Percentiles rank a stretch among this genome's conserved stretches.
phyloP scores from a whole-genome alignment of 2,113 vertebrate genomes.

The Desmodus rotundus region DNA sequence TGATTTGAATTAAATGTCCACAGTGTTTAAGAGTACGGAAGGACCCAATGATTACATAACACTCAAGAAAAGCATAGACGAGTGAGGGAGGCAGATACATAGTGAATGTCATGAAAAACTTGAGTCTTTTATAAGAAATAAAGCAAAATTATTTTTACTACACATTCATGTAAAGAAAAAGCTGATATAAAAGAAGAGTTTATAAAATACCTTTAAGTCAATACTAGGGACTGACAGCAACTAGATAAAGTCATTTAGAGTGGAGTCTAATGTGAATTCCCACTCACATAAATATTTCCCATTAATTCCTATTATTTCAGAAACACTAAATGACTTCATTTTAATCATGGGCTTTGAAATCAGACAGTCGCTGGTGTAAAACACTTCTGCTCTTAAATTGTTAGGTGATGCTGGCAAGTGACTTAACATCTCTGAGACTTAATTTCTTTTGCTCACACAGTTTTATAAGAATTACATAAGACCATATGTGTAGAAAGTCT shows the following conservation, averaged over 20 bases:
- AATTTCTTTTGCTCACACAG: not conserved
- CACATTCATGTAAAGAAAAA: not conserved
- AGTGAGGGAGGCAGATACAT: not conserved
- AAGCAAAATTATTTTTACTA: not conserved
- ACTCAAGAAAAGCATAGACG: not conserved
- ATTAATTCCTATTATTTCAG: not conserved
- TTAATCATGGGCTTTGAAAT: conserved; percentile 9
- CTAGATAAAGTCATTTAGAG: not conserved
- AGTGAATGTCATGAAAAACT: not conserved
- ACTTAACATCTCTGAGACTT: not conserved
- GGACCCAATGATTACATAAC: not conserved
- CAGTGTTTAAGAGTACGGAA: not conserved
- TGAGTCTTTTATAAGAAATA: not conserved
- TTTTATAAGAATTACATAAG: not conserved
- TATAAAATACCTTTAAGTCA: not conserved
- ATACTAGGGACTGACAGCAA: not conserved
- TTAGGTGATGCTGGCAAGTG: not conserved
- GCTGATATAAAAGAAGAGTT: not conserved
- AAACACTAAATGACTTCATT: not conserved
- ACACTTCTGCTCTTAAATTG: not conserved
- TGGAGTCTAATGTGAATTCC: not conserved
- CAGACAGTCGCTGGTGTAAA: not conserved
- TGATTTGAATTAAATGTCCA: not conserved
- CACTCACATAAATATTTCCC: not conserved
- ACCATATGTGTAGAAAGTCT: not conserved